These are phyloP conservation scores for Hylia prasina DNA, from an alignment of 2,113 vertebrate species.

Conservation along the genomic window DNA sequence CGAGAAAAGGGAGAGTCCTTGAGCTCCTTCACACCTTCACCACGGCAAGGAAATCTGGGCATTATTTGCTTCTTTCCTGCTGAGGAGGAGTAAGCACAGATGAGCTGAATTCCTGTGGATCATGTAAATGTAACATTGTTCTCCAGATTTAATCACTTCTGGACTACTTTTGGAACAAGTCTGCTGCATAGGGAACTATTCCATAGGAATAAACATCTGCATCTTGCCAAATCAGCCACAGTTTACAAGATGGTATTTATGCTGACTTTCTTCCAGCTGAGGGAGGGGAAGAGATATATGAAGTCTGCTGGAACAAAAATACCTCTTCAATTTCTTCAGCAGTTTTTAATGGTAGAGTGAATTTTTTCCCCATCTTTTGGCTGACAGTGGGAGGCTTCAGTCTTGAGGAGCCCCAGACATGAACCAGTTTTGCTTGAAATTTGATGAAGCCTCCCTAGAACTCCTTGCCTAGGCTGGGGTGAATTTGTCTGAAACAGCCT, in stretches of 20 bases:
- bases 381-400: background rate
- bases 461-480: background rate
- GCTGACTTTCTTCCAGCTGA: background rate
- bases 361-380: background rate
- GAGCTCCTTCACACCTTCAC: background rate
- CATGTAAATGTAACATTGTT: background rate
- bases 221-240: background rate
- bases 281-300: background rate
- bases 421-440: background rate
- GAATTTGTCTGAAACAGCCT: background rate
- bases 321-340: background rate
- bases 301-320: background rate
- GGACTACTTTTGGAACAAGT: background rate
- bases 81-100: background rate
- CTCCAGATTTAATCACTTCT: background rate
- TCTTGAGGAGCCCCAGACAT: background rate
- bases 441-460: background rate
- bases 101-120: background rate
- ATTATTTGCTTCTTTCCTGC: background rate
- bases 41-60: background rate
- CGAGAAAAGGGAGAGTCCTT: background rate
- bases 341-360: background rate
- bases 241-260: background rate
- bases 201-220: background rate
- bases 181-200: background rate